Base-by-base conservation (phyloP, 1,140 invertebrate species). In the Phthorimaea operculella region DNA sequence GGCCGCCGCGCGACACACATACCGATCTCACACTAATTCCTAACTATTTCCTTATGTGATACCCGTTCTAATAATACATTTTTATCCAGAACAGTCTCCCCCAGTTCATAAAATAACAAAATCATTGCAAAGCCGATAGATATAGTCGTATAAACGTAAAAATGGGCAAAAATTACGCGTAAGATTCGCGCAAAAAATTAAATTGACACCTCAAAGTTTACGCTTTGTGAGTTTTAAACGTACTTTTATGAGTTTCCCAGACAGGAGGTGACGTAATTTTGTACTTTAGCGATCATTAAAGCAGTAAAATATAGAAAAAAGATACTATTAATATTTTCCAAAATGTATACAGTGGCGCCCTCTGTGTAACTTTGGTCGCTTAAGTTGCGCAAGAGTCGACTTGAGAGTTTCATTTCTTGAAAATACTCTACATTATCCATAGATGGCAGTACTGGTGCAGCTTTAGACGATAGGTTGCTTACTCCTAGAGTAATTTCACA, bases 31-130 rank as follows among this genome's bases (percentile, higher is more conserved):
- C 15, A 47, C 44, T 16, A 47, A 17, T 61, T 54, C 60, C 61
- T 60, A 63, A 57, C 52, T 55, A 60, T 57, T 52, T 62, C 60
- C 62, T 61, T 59, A 59, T 57, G 59, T 45, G 55, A 53, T 42
- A 11, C 15, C 28, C 33, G 28, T 47, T 17, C 44, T 16, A 47
- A 47, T 16, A n/a, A 39, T 39, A 28, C 21, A 28, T 28, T 28
- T 28, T 28, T 28, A 28, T 2, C 2, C 21, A 6, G 21, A 28
- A 28, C 21, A 4, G n/a, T 28, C 21, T 28, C 6, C 21, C 21
- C 21, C 21, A 28, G 21, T 28, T 28, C 21, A 28, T 28, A 28
- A 4, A 28, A 28, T 28, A 28, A 28, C n/a, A n/a, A 28, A 28
- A 4, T 28, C 21, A 4, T 28, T 6, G 21, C 21, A 28, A 2